Evolutionary conservation across 2,888 invertebrate genomes (phyloP).

Genomic region (Synergus japonicus): DNA sequence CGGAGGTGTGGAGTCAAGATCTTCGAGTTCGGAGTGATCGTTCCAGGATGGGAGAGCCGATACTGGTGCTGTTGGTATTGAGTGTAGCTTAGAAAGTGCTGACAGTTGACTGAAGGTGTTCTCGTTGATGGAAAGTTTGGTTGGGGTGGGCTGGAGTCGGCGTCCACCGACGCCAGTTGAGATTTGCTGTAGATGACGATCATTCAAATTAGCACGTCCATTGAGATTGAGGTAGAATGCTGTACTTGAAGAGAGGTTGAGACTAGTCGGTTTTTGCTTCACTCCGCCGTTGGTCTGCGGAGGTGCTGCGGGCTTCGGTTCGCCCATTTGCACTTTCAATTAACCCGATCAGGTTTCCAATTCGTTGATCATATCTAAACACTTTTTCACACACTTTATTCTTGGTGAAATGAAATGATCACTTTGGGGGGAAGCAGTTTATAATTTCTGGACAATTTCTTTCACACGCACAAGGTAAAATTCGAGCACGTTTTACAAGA

Average conservation of each 20-base stretch:
- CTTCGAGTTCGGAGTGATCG: constrained; percentile 71
- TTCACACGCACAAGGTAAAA: neutral
- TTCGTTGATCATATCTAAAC: constrained; percentile 19
- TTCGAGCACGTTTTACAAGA: constrained; percentile 26
- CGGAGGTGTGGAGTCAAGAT: constrained; percentile 71
- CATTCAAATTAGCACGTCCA: constrained; percentile 74
- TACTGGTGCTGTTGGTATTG: constrained; percentile 67
- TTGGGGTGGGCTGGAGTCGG: constrained; percentile 67
- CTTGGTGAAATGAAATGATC: neutral
- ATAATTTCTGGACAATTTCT: neutral
- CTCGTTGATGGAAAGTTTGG: constrained; percentile 58
- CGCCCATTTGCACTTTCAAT: constrained; percentile 72
- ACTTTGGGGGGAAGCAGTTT: neutral
- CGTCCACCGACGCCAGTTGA: constrained; percentile 66
- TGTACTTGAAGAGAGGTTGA: constrained; percentile 74
- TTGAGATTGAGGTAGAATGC: constrained; percentile 76
- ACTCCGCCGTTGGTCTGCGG: constrained; percentile 75
- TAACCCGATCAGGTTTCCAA: constrained; percentile 45
- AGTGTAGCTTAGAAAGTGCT: constrained; percentile 68
- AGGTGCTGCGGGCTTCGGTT: constrained; percentile 72
- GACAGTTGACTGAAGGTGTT: constrained; percentile 64
- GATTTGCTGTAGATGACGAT: constrained; percentile 73
- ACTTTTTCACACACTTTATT: neutral
- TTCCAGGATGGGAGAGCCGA: constrained; percentile 68
- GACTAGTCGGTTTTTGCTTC: constrained; percentile 73